Base-by-base conservation (phyloP, 2,113 vertebrate species). In the Neopipo cinnamomea region DNA sequence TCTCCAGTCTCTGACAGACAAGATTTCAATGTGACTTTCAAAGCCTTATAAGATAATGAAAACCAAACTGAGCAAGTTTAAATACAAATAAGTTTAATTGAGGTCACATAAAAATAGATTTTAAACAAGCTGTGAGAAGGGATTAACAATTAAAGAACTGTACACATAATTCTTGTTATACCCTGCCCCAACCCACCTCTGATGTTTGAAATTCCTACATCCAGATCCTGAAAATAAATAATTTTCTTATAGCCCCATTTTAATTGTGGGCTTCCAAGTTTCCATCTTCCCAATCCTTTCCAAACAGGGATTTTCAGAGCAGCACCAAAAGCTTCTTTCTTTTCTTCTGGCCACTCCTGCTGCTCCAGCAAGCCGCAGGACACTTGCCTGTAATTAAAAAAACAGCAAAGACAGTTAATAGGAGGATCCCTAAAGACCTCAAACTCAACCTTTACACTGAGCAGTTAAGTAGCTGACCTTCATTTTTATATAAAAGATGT, bases 11-110 rank as follows among this genome's bases (percentile, higher is more conserved):
- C 61, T 17, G 22, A 12, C 2, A 17, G 23, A n/a, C 8, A 52
- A 8, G 19, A 74, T 49, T 49, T 55, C 19, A 63, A 25, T 0
- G 1, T 0, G 0, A 44, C 55, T 52, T 71, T 41, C 27, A 39
- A 47, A 66, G 30, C 47, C 37, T 74, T 28, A 8, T 1, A 10
- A n/a, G 18, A 25, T 2, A 78, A 82, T 6, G 20, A 88, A 79
- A 88, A 65, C 3, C 41, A 85, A 75, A 52, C 42, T 0, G 4
- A 59, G 4, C 23, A 55, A 81, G 33, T 47, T 84, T 59, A 63
- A 87, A 83, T 16, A 62, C 5, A 65, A 76, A 5, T 33, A 74
- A 2, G 0, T 96, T 96, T 95, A 96, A 90, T 90, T 88, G 46
- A 73, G 14, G 4, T 37, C 4, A 65, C 37, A 42, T 5, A 19